These are phyloP conservation scores for Pomatorhinus ruficollis DNA, from an alignment of 2,113 vertebrate species.

Conservation along the genomic window DNA sequence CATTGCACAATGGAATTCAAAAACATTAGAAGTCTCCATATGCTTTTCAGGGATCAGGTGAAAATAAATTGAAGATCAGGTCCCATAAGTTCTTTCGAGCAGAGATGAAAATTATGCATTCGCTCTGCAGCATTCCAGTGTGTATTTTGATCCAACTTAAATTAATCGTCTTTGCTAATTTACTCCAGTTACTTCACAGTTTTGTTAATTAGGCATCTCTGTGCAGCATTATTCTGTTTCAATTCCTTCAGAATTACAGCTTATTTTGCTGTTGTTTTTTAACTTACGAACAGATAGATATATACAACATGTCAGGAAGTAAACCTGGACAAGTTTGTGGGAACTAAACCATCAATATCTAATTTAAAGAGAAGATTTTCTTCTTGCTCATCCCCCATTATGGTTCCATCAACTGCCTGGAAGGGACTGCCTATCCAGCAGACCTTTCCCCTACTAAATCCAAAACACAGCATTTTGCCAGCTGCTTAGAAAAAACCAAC, in stretches of 20 bases:
- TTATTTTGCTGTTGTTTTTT: neutral
- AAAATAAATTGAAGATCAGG: constrained; percentile 35
- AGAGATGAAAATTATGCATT: neutral
- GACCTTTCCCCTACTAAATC: neutral
- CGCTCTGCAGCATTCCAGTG: neutral
- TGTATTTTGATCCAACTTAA: constrained; percentile 11
- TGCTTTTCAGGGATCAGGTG: neutral
- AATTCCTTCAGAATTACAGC: neutral
- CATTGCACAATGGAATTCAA: neutral
- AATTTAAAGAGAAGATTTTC: neutral
- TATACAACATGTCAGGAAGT: neutral
- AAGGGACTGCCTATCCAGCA: neutral
- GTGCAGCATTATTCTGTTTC: neutral
- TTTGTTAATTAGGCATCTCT: constrained; percentile 42
- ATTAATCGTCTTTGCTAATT: constrained; percentile 20
- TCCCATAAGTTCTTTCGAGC: constrained; percentile 11
- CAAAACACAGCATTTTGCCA: neutral
- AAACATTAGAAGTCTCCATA: constrained; percentile 36
- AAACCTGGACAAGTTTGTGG: neutral
- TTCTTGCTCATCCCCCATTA: neutral
- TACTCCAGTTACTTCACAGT: neutral
- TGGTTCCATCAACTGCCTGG: neutral
- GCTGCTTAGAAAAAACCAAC: neutral
- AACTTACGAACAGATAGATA: neutral
- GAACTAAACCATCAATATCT: neutral